Evolutionary conservation across 2,888 invertebrate species (phyloP), one percentile per base, ranked within the genome.

Genomic region (Nymphalis urticae): DNA sequence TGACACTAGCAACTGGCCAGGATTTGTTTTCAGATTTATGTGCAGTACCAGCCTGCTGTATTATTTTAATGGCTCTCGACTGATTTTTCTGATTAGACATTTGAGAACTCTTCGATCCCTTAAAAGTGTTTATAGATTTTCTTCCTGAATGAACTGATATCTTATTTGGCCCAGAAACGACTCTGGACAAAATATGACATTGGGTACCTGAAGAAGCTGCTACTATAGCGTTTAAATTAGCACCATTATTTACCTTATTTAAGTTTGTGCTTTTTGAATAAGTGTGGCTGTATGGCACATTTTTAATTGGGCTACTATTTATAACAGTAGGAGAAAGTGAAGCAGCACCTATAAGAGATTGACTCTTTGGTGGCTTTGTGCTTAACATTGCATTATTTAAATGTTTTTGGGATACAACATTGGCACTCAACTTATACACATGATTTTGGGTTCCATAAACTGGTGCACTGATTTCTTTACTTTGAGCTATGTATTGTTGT

Each of bases 11-110:
- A 36, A 89, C 83, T 21, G 92, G 86, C 92, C 92, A 92, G 71
- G 86, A 76, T 76, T 93, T 92, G 27, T 82, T 77, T 71, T 90
- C 92, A 2, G 89, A 82, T 82, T 92, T 92, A 75, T 86, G 85
- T 67, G 82, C 78, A 67, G 87, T 79, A 64, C 90, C 90, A 64
- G 91, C 81, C 76, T 92, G 92, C 76, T 94, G 94, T 73, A 94
- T 92, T 71, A 94, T 94, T 81, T 94, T 94, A 21, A 94, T 90
- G 27, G 94, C 88, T 76, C 93, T 92, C 0, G 92, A 89, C 72
- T 91, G 90, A 79, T 84, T 90, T 72, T 90, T 91, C 73, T 89
- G 90, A 36, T 75, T 82, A 4, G 86, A 79, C 13, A 79, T 79
- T 79, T 90, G 88, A 27, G 88, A 84, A 75, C 77, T 87, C 79